These are phyloP conservation scores for Xestia rhomboidea DNA, from an alignment of 2,888 invertebrate genomes.

Conservation along the genomic window DNA sequence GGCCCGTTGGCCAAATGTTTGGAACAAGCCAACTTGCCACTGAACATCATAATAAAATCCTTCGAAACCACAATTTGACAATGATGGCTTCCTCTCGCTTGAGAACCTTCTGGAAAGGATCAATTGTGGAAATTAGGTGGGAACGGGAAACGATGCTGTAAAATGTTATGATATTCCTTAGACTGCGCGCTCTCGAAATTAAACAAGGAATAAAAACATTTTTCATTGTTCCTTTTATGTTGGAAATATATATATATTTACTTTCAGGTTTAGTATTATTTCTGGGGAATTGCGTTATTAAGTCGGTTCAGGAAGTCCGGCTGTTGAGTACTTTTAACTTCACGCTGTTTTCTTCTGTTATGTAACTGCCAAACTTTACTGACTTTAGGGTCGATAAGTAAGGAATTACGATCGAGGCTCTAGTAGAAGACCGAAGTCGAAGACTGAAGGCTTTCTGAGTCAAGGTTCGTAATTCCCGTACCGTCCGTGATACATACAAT, in stretches of 20 bases:
- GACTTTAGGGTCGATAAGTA: too few species aligned
- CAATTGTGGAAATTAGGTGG: constrained; percentile 39
- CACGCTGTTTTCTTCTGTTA: background rate
- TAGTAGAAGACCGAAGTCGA: too few species aligned
- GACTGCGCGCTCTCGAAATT: constrained; percentile 11
- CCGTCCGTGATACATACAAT: too few species aligned
- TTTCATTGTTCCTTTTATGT: constrained; percentile 28
- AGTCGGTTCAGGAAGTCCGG: constrained; percentile 24
- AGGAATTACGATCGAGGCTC: too few species aligned
- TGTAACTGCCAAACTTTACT: background rate
- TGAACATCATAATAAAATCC: constrained; percentile 49
- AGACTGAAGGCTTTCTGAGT: too few species aligned
- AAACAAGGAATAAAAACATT: constrained; percentile 31
- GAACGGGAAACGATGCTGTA: constrained; percentile 30
- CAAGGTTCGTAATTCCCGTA: too few species aligned
- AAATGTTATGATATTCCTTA: constrained; percentile 39
- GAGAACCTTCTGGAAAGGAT: constrained; percentile 33
- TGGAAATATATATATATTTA: constrained; percentile 4
- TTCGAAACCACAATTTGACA: constrained; percentile 39
- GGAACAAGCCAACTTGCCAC: constrained; percentile 23
- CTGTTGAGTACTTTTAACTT: constrained; percentile 14
- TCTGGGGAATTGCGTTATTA: background rate
- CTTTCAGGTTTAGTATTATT: background rate
- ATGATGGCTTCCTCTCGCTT: constrained; percentile 41
- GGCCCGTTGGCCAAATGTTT: constrained; percentile 19